These are phyloP conservation scores for Lumbricus terrestris DNA, from an alignment of 2,888 invertebrate species.

Conservation along the genomic window DNA sequence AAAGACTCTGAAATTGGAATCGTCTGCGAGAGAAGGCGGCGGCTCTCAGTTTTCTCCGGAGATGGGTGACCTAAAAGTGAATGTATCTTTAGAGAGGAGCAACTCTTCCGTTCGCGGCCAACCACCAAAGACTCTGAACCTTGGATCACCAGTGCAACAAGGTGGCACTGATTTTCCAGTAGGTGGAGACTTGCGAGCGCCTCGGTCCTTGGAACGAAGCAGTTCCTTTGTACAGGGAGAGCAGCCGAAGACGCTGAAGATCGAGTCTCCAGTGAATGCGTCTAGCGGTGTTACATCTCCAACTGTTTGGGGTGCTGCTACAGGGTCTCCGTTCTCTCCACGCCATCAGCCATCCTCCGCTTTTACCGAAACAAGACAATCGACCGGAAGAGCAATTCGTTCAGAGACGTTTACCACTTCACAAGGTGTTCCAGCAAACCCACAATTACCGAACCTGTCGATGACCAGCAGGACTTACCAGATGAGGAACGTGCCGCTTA, in stretches of 20 bases:
- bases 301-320: background rate
- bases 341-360: background rate
- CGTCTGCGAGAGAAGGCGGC: background rate
- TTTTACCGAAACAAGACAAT: background rate
- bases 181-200: background rate
- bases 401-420: background rate
- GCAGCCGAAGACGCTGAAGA: background rate
- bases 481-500: conserved; percentile 29
- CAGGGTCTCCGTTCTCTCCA: background rate
- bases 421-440: background rate
- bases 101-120: background rate
- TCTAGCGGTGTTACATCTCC: background rate
- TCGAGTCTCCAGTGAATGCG: background rate
- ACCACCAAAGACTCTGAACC: background rate
- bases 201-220: background rate
- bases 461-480: conserved; percentile 22
- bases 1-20: conserved; percentile 5
- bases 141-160: background rate
- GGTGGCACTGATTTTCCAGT: background rate
- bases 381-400: background rate
- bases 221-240: background rate
- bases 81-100: background rate
- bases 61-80: background rate
- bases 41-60: background rate
- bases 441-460: background rate